A percentile compares a stretch with the other conserved stretches of the same genome.
Evolutionary conservation across 2,797 vertebrate species (phyloP).

Genomic region (Macropus fuliginosus): DNA sequence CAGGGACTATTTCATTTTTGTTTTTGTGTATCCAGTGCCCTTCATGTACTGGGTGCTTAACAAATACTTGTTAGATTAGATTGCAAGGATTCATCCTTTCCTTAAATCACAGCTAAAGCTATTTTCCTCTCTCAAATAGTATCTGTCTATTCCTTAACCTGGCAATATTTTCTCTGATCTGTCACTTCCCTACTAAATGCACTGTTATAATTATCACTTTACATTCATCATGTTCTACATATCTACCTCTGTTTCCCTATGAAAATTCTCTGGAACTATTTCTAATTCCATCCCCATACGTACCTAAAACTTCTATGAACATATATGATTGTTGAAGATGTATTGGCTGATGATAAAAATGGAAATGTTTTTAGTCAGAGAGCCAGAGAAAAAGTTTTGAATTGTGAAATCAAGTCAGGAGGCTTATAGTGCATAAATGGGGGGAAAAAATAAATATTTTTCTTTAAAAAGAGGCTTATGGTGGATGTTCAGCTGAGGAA

Average conservation of each 20-base stretch:
- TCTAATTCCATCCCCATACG: background rate
- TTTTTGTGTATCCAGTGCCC: background rate
- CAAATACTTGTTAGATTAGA: background rate
- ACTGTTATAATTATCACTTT: background rate
- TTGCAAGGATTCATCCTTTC: background rate
- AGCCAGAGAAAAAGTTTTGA: background rate
- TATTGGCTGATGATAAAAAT: background rate
- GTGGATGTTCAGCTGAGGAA: rapidly evolving
- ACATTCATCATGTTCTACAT: background rate
- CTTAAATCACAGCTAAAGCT: background rate
- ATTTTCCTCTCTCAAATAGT: background rate
- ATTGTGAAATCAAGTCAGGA: background rate
- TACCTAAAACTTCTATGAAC: background rate
- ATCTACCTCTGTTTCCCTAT: background rate
- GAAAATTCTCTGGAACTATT: constrained; percentile 36
- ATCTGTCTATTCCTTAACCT: background rate
- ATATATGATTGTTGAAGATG: background rate
- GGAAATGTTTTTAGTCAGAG: background rate
- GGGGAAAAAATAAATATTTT: background rate
- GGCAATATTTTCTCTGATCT: background rate
- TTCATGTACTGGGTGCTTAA: background rate
- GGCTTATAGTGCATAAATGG: rapidly evolving
- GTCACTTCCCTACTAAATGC: background rate
- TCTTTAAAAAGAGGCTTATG: background rate
- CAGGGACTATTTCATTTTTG: background rate